Base-by-base conservation (phyloP, 1,140 invertebrate genomes). In the Drosophila lacertosa region DNA sequence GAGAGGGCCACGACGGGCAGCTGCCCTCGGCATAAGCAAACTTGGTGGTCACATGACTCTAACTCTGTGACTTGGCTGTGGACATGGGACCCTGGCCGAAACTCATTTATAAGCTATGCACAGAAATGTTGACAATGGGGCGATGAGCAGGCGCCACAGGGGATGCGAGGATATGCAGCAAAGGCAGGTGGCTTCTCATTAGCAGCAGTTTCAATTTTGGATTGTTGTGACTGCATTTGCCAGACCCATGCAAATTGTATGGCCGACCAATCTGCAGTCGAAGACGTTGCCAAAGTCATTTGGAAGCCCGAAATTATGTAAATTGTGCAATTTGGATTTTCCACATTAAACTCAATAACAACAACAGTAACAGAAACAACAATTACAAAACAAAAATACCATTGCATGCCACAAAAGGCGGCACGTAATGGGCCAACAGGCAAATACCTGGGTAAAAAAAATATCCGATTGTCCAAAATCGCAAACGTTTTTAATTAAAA, bases 291-390 rank as follows among this genome's bases (percentile, higher is more conserved):
- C 42, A 50, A 50, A 66, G 18, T 29, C 29, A 54, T 62, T 69
- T 63, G 42, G 29, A 32, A 32, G 40, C 11, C 24, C 9, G 48
- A 53, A 54, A 55, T 64, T 55, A 69, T 69, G 59, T 50, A 64
- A 64, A 69, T 69, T 64, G 42, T 55, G 48, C 59, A 63, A 69
- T 69, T 69, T 33, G 42, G 47, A 44, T 20, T 53, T 35, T 37
- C 29, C 45, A 16, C 22, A 45, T 59, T 33, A 13, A 44, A 16
- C 40, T 16, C 18, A 32, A 57, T 35, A 22, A 15, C 42, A 48
- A 24, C 1, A 29, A 18, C n/a, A 45, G 15, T 2, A 29, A 18
- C n/a, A 45, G 15, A 3, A 59, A 40, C 16, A 20, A 53, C 4
- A 54, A 24, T 26, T 20, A 18, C 15, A 47, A 47, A 37, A 29